Evolutionary conservation across 2,888 invertebrate species (phyloP).

Genomic region (Drosophila monieri): DNA sequence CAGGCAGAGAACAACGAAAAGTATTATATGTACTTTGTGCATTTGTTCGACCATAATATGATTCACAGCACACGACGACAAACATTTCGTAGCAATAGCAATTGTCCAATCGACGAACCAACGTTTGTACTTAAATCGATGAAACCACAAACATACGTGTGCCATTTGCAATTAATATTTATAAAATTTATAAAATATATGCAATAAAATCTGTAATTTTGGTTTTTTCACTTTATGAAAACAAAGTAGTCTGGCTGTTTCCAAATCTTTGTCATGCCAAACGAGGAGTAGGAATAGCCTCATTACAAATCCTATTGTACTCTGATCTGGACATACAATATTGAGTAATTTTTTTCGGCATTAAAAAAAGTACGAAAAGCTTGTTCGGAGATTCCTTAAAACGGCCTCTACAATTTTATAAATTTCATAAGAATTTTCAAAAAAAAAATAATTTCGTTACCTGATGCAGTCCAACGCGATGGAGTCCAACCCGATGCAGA

Average conservation of each 20-base stretch:
- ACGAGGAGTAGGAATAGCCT: background rate
- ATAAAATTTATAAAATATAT: slow-evolving; percentile 21
- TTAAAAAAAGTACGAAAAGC: background rate
- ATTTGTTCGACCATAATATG: slow-evolving; percentile 56
- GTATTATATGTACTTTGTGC: slow-evolving; percentile 77
- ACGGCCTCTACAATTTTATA: background rate
- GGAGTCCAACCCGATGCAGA: background rate
- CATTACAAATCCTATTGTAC: background rate
- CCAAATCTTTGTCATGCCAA: background rate
- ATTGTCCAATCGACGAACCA: slow-evolving; percentile 19
- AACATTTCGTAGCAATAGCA: slow-evolving; percentile 17
- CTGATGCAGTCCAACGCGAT: background rate
- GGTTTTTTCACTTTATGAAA: background rate
- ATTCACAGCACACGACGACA: slow-evolving; percentile 50
- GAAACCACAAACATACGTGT: slow-evolving; percentile 43
- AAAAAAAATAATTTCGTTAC: background rate
- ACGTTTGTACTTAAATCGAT: slow-evolving; percentile 61
- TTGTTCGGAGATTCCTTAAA: background rate
- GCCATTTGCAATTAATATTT: slow-evolving; percentile 58
- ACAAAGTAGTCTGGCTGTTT: background rate
- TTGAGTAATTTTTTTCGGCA: background rate
- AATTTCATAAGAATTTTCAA: background rate
- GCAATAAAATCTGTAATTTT: slow-evolving; percentile 33
- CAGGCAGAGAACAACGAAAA: slow-evolving; percentile 38
- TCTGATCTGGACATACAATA: background rate